phyloP scores from a whole-genome alignment of 2,113 vertebrate species.

The Hippocampus barbouri region DNA sequence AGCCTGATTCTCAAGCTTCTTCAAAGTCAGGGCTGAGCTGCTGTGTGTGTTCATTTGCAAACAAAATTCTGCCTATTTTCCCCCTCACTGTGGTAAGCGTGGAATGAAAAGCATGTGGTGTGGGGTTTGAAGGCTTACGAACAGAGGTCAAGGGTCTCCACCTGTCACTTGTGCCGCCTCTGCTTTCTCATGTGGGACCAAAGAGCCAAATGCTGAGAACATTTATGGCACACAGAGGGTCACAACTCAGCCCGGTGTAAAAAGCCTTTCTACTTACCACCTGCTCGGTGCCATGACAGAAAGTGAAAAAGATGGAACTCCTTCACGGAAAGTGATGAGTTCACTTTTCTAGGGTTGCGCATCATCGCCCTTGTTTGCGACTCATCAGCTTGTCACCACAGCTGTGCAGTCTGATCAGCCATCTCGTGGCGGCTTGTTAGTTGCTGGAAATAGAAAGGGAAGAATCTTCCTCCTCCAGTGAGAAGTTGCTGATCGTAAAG shows the following conservation, averaged over 20 bases:
- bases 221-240: conserved; percentile 19
- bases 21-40: neutral
- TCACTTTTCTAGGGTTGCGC: neutral
- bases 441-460: neutral
- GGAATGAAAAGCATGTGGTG: conserved; percentile 45
- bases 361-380: neutral
- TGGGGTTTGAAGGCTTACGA: conserved; percentile 19
- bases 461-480: neutral
- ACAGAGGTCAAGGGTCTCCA: conserved; percentile 39
- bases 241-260: conserved; percentile 13
- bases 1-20: too few relatives aligned
- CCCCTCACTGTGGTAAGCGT: neutral
- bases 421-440: neutral
- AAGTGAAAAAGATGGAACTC: neutral
- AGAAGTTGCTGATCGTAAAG: neutral
- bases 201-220: conserved; percentile 28
- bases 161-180: conserved; percentile 40
- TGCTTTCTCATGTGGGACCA: conserved; percentile 33
- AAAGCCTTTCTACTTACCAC: neutral
- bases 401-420: neutral
- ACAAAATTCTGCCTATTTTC: neutral
- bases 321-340: neutral
- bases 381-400: neutral
- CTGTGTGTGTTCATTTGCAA: neutral
- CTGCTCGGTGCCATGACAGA: neutral